phyloP scores from a whole-genome alignment of 2,113 vertebrate genomes.

The Peromyscus maniculatus region DNA sequence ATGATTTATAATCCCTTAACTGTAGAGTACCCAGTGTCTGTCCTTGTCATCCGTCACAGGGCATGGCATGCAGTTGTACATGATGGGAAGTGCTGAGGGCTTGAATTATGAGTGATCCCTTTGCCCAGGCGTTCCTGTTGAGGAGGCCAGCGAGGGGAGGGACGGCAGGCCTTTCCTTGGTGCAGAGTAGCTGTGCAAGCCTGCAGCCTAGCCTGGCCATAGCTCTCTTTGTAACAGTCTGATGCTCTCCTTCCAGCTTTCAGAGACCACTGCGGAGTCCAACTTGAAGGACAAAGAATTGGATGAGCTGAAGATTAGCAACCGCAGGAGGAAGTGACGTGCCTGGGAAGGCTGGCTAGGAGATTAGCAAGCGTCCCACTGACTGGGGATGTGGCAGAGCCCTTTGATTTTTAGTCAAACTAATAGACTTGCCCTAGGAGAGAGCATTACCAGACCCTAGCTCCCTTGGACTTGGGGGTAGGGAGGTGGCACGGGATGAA shows the following conservation, averaged over 20 bases:
- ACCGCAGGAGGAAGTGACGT: constrained; percentile 91
- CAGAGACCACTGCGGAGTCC: constrained; percentile 94
- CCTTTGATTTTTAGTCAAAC: background rate
- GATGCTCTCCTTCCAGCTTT: constrained; percentile 87
- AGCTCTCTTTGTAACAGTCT: background rate
- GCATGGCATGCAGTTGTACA: too few relatives aligned
- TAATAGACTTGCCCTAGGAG: background rate
- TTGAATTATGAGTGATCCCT: background rate
- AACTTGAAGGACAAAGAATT: constrained; percentile 96
- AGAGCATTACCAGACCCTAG: background rate
- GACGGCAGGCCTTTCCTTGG: background rate
- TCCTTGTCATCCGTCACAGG: background rate
- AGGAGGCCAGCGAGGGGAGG: background rate
- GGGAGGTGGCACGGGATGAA: background rate
- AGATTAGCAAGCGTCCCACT: rapidly evolving
- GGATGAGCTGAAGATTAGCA: constrained; percentile 92
- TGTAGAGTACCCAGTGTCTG: background rate
- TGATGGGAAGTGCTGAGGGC: background rate
- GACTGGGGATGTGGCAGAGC: background rate
- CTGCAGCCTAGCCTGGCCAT: background rate
- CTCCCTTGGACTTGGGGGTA: background rate
- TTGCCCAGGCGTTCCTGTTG: rapidly evolving
- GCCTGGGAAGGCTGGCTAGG: background rate
- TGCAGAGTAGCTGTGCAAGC: background rate
- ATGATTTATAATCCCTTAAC: background rate